phyloP scores from a whole-genome alignment of 2,113 vertebrate genomes.

The Phyllostomus hastatus region DNA sequence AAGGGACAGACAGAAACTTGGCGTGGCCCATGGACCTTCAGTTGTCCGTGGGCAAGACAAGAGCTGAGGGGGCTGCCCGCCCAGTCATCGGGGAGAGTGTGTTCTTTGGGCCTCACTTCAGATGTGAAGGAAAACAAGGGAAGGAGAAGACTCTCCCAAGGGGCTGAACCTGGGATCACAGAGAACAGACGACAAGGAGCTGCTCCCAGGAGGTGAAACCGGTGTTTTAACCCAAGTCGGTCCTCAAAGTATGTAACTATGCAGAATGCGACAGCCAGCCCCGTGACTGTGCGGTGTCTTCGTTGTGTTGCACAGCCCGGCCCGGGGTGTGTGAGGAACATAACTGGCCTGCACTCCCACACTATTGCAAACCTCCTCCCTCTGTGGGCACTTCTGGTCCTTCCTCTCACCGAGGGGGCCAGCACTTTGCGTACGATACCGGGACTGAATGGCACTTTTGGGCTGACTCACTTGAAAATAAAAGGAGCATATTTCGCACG shows the following conservation, averaged over 20 bases:
- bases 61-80: no score
- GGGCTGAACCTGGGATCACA: no score
- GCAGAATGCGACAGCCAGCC: background rate
- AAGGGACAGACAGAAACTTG: background rate
- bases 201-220: background rate
- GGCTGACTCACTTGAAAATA: background rate
- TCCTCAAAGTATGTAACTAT: background rate
- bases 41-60: background rate
- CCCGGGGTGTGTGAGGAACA: no score
- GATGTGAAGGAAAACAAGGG: background rate
- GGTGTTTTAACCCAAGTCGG: no score
- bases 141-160: background rate
- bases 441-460: background rate
- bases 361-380: background rate
- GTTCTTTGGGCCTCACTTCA: background rate
- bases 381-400: background rate
- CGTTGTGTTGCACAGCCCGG: no score
- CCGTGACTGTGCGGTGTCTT: background rate
- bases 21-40: no score
- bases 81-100: background rate
- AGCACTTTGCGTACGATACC: no score
- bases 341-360: fast-evolving
- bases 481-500: background rate
- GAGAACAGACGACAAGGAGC: background rate
- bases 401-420: background rate